Conservation (phyloP, 2,113 vertebrate species). For the Corythornis vintsioides region DNA sequence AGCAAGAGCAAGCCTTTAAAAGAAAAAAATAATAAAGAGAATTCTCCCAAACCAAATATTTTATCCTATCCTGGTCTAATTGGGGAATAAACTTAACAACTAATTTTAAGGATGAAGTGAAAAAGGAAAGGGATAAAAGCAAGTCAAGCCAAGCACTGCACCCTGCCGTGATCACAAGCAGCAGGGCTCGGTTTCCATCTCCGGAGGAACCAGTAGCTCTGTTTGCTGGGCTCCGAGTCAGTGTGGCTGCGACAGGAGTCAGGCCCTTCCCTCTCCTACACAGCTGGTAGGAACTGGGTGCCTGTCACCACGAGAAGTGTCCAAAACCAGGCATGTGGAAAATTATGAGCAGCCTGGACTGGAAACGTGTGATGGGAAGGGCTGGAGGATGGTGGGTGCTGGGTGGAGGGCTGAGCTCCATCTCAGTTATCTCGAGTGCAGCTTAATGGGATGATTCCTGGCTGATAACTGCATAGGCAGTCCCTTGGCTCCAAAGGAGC, state of each 20-base stretch:
- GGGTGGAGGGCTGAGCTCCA: background rate
- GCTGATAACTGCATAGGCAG: fast-evolving
- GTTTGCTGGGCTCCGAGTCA: fast-evolving
- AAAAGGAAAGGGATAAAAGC: conserved; percentile 42
- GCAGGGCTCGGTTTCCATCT: background rate
- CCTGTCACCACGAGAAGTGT: background rate
- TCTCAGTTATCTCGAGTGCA: background rate
- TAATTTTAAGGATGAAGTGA: conserved; percentile 17
- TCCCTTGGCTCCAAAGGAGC: background rate
- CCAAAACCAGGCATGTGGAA: fast-evolving
- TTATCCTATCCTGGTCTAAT: conserved; percentile 11
- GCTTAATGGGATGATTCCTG: background rate
- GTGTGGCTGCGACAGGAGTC: background rate
- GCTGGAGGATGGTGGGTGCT: fast-evolving
- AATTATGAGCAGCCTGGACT: background rate
- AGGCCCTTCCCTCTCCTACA: background rate
- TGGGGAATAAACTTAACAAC: conserved; percentile 44
- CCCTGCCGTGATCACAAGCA: background rate
- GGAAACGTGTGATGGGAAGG: background rate
- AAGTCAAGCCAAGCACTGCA: background rate
- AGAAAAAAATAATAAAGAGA: background rate
- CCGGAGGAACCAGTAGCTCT: background rate
- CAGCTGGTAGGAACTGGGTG: background rate
- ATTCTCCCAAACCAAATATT: conserved; percentile 2
- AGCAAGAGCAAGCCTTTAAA: conserved; percentile 21